Conservation (phyloP, 2,113 vertebrate genomes). For the Oxyura jamaicensis region DNA sequence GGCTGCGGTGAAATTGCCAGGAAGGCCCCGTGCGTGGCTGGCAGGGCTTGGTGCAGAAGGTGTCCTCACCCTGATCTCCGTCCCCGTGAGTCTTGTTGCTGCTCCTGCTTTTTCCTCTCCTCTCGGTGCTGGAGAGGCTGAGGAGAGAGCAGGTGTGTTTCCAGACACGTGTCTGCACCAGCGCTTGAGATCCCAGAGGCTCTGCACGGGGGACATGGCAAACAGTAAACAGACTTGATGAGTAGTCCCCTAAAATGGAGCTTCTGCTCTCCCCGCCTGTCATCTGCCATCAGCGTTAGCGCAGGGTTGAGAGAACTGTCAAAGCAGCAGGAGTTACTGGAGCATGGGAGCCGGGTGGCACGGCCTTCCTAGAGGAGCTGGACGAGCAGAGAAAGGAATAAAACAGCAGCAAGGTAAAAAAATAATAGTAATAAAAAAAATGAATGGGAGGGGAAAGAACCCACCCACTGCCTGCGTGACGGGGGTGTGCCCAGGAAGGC, state of each 20-base stretch:
- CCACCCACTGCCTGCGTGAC: accelerated
- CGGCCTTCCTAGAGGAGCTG: neutral
- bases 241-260: conserved; percentile 44
- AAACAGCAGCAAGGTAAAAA: neutral
- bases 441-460: neutral
- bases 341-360: neutral
- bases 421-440: neutral
- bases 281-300: conserved; percentile 28
- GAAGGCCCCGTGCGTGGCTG: no score
- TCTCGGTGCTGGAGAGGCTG: neutral
- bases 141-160: neutral
- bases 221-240: conserved; percentile 51
- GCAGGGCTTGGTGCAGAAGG: neutral
- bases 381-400: neutral
- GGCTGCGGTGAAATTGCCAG: accelerated
- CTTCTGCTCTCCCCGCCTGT: conserved; percentile 49
- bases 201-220: neutral
- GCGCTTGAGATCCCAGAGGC: conserved; percentile 28
- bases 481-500: neutral
- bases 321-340: conserved; percentile 7
- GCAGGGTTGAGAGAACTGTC: neutral
- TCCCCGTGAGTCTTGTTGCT: neutral
- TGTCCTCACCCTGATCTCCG: neutral
- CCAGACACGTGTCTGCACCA: neutral
- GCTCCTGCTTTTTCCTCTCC: neutral